Evolutionary conservation across 2,888 invertebrate species (phyloP), one percentile per base, ranked within the genome.

Genomic region (Plagiodera versicolora): DNA sequence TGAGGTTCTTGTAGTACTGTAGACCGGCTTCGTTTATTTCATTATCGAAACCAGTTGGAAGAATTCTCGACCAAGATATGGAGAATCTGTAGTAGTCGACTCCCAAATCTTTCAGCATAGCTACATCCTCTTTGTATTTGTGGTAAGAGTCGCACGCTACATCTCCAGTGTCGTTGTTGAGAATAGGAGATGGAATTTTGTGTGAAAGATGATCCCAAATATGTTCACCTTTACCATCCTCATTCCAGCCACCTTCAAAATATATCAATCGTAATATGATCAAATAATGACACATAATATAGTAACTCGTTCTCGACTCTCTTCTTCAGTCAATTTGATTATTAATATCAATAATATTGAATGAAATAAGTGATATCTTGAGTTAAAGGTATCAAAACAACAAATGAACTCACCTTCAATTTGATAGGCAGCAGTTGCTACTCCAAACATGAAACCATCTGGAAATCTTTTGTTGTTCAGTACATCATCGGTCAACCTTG

Each of bases 41-140:
- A 70, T 87, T 85, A 11, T 84, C 82, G 57, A 85, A 81, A 14
- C 90, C 92, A 14, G 83, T 85, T 0, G 92, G 91, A 66, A 92
- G 79, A 47, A 94, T 83, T 52, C 93, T 82, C 0, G 89, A 80
- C 93, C 93, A 94, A 0, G 91, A 86, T 69, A 90, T 82, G 0
- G 89, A 90, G 76, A 90, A 90, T 35, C 90, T 83, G 75, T 90
- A 90, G 60, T 86, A 83, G 67, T 86, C 80, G 0, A 87, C 87
- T 18, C 87, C 86, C 1, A 89, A 76, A 62, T 86, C 83, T 57
- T 82, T 82, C 2, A 88, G 79, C 83, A 88, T 83, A 76, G 85
- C 81, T 0, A 85, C 85, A 72, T 89, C 88, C 51, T 86, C 85
- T 71, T 84, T 82, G 74, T 86, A 88, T 60, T 84, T 83, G 72